Base-by-base conservation (phyloP, 2,113 vertebrate genomes). In the Opisthocomus hoazin region DNA sequence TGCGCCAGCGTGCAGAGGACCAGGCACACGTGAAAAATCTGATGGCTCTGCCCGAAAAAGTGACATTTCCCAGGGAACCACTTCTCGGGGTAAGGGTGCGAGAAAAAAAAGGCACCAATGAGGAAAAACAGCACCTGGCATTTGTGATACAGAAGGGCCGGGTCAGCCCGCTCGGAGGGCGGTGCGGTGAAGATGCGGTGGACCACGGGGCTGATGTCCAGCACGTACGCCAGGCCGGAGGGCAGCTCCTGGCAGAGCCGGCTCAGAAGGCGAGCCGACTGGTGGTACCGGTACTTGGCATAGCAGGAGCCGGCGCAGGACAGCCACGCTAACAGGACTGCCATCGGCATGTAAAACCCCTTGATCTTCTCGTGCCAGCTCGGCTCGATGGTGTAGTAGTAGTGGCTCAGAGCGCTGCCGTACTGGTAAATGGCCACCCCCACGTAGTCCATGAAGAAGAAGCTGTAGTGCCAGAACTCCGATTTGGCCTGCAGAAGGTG, bases 381-480 rank as follows among this genome's bases (percentile, higher is more conserved):
- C 1, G 99, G 98, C 97, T 99, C 99, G 0, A 99, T 98, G 94
- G 98, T 97, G 0, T 99, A 99, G 97, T 99, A 99, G 96, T 99
- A 99, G 90, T 99, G 99, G 0, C 95, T 98, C 91, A 99, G 92
- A 22, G 99, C 99, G 0, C 99, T 99, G 96, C 99, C 98, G 0
- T 99, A 99, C 96, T 99, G 99, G 97, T 99, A 99, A 15, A 99
- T 92, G 0, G 99, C 98, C 1, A 99, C 99, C 1, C 99, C 99
- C 54, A 99, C 98, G 0, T 99, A 99, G 98, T 99, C 99, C 97
- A 99, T 89, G 97, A 99, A 99, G 98, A 99, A 99, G 97, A 99
- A 99, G 57, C 98, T 96, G 95, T 99, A 99, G 94, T 99, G 99
- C 95, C 99, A 99, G 96, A 99, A 98, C 98, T 99, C 99, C 0